phyloP scores from a whole-genome alignment of 1,140 invertebrate species.

The Leptinotarsa defecta region DNA sequence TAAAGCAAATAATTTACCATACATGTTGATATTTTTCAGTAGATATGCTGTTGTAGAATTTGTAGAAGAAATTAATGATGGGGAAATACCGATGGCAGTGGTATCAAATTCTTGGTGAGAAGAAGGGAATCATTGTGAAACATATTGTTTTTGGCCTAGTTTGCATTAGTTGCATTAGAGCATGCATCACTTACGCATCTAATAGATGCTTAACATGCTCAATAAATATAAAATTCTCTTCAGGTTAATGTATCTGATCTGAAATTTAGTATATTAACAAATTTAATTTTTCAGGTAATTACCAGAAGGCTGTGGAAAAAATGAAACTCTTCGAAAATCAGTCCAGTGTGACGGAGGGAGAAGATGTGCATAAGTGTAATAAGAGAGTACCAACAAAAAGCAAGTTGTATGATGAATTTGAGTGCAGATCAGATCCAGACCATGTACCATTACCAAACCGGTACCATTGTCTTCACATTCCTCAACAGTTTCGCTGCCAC shows the following conservation, averaged over 20 bases:
- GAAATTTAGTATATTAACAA: not conserved
- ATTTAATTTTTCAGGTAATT: not conserved
- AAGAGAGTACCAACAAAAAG: not conserved
- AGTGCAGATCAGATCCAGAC: not conserved
- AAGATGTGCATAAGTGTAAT: not conserved
- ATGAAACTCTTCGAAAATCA: slow-evolving; percentile 3
- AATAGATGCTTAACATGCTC: not conserved
- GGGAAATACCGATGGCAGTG: not conserved
- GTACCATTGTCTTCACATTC: too few relatives aligned
- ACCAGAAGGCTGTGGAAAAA: not conserved
- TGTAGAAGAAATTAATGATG: not conserved
- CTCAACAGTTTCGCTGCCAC: too few relatives aligned
- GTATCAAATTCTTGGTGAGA: not conserved
- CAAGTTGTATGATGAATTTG: not conserved
- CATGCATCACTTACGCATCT: not conserved
- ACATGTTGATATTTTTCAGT: not conserved
- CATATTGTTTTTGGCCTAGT: not conserved
- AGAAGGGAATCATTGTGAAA: not conserved
- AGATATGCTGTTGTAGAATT: slow-evolving; percentile 12
- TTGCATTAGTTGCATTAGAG: slow-evolving; percentile 10
- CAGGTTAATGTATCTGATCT: too few relatives aligned
- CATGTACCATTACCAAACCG: too few relatives aligned
- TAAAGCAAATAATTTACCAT: not conserved
- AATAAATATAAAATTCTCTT: slow-evolving; percentile 6
- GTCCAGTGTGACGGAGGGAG: slow-evolving; percentile 1